Conservation (phyloP, 2,797 vertebrate species). For the Chiroxiphia lanceolata region DNA sequence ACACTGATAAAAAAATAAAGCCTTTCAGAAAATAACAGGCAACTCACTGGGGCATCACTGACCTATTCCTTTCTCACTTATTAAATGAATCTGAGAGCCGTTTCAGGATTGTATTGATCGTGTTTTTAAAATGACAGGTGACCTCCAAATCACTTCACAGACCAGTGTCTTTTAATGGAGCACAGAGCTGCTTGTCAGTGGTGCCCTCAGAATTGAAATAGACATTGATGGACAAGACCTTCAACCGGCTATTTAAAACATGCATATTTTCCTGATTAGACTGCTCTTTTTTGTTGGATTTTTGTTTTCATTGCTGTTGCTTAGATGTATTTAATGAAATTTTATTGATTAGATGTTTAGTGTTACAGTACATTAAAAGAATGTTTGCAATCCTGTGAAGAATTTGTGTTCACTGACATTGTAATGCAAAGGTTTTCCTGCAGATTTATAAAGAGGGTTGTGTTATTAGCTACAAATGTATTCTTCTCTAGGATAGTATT, state of each 20-base stretch:
- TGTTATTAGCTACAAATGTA: not conserved
- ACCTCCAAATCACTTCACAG: constrained; percentile 68
- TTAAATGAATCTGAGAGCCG: constrained; percentile 63
- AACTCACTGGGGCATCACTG: constrained; percentile 31
- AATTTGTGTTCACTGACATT: not conserved
- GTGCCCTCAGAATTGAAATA: constrained; percentile 41
- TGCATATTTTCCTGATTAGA: constrained; percentile 37
- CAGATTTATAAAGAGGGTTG: not conserved
- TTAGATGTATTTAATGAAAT: not conserved
- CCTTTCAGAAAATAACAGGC: constrained; percentile 39
- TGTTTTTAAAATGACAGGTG: constrained; percentile 72
- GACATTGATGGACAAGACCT: constrained; percentile 72
- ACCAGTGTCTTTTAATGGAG: constrained; percentile 37
- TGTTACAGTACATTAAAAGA: constrained; percentile 5
- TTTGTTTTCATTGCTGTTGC: not conserved
- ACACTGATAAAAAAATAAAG: not conserved
- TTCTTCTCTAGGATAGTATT: not conserved
- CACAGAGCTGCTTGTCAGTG: constrained; percentile 45
- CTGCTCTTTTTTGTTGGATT: not conserved
- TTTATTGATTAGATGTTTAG: constrained; percentile 38
- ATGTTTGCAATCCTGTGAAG: not conserved
- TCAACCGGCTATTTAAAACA: constrained; percentile 34
- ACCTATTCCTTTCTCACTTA: constrained; percentile 61
- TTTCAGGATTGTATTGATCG: constrained; percentile 65
- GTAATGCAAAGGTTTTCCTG: not conserved